Base-by-base conservation (phyloP, 2,888 invertebrate species). In the Stenurella melanura region DNA sequence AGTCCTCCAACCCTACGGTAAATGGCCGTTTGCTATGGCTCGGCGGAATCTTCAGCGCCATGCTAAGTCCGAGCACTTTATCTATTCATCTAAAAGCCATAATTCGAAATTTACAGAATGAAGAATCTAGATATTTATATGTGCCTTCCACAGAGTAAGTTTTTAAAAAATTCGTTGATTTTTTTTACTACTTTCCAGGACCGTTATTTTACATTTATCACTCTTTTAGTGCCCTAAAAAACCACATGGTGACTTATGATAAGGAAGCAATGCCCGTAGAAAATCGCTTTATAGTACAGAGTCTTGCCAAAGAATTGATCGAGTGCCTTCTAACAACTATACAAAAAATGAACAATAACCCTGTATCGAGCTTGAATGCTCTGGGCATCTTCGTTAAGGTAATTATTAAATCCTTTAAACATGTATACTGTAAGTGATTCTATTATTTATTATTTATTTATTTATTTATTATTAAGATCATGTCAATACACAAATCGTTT, bases 371-470 rank as follows among this genome's bases (percentile, higher is more conserved):
- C 42, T 73, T 84, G 17, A 79, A 82, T 69, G 76, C 82, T 17
- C 69, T 83, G 73, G 82, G 77, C 6, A 78, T 81, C 73, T 82
- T 83, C 54, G 70, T 81, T 11, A 81, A 84, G 79, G 84, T 83
- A 78, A 78, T 38, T 50, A 54, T 54, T n/a, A n/a, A 50, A 34
- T 26, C 4, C 21, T 26, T 26, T 26, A 26, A 26, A 26, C 21
- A 1, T 26, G 21, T 26, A 3, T 26, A 26, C 2, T 26, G 21
- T 26, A 26, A 26, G 21, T 26, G 21, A 26, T 26, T 4, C 1
- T 26, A 26, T 3, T 26, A 4, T n/a, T n/a, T n/a, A n/a, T n/a
- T n/a, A n/a, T n/a, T n/a, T n/a, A n/a, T n/a, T n/a, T n/a, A n/a
- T n/a, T n/a, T n/a, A n/a, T n/a, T n/a, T n/a, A n/a, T n/a, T n/a